These are phyloP conservation scores for Neotoma lepida DNA, from an alignment of 2,113 vertebrate species.

Conservation along the genomic window DNA sequence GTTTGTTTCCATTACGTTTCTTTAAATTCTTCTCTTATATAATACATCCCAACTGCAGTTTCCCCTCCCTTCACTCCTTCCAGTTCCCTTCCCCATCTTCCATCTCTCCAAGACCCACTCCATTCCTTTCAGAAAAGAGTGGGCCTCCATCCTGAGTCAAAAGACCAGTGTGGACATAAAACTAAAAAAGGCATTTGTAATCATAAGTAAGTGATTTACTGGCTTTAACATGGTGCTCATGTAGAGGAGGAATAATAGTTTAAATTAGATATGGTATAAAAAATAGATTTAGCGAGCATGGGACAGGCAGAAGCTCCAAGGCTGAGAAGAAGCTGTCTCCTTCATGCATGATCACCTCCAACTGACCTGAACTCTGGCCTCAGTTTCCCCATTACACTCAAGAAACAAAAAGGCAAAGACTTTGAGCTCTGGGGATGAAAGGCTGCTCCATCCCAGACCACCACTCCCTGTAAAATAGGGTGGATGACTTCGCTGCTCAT, in stretches of 20 bases:
- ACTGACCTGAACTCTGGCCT: constrained; percentile 52
- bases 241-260: not conserved
- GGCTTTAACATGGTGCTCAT: too few species aligned
- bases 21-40: not conserved
- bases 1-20: not conserved
- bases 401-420: constrained; percentile 43
- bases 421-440: constrained; percentile 74
- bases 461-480: constrained; percentile 76
- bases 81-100: too few species aligned
- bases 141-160: not conserved
- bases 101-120: not conserved
- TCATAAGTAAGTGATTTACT: too few species aligned
- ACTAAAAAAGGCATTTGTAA: not conserved
- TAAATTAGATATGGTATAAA: not conserved
- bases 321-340: not conserved
- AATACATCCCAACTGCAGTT: not conserved
- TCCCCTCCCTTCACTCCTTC: not conserved
- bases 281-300: not conserved
- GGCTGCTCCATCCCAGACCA: constrained; percentile 60
- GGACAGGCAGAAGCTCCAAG: not conserved
- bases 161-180: not conserved
- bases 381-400: constrained; percentile 47
- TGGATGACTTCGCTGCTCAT: constrained; percentile 27
- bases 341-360: not conserved
- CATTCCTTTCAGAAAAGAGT: not conserved